Conservation (phyloP, 2,113 vertebrate genomes). For the Clarias macrocephalus region DNA sequence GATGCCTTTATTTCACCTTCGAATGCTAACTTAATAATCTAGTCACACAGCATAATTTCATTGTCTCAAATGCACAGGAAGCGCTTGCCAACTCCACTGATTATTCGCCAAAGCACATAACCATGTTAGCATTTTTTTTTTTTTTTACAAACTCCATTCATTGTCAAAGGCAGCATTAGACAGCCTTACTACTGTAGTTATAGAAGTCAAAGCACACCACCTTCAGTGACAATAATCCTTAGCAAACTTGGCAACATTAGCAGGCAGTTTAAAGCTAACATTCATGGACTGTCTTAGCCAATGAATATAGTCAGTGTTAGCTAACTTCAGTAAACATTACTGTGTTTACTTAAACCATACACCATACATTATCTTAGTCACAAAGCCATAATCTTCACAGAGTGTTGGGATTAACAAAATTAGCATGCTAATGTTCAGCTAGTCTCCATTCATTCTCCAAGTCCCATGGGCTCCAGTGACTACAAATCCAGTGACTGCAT, state of each 20-base stretch:
- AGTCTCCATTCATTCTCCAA: neutral
- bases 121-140: neutral
- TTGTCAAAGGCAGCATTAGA: neutral
- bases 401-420: neutral
- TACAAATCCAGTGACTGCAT: neutral
- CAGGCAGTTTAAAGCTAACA: neutral
- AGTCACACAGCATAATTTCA: neutral
- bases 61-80: neutral
- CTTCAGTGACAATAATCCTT: neutral
- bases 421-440: neutral
- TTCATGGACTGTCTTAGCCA: neutral
- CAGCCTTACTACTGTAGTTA: neutral
- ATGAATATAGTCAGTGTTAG: neutral
- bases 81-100: neutral
- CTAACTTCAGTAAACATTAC: neutral
- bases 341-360: too few relatives aligned
- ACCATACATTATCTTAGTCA: neutral
- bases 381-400: neutral
- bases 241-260: neutral
- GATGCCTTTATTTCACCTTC: neutral
- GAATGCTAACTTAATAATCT: neutral
- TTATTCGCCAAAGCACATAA: neutral
- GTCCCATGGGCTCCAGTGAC: neutral
- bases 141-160: neutral
- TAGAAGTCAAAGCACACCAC: neutral